Percentiles rank a stretch among this genome's conserved stretches.
phyloP scores from a whole-genome alignment of 92 coral and sea anemone species.

The Siderastrea siderea region DNA sequence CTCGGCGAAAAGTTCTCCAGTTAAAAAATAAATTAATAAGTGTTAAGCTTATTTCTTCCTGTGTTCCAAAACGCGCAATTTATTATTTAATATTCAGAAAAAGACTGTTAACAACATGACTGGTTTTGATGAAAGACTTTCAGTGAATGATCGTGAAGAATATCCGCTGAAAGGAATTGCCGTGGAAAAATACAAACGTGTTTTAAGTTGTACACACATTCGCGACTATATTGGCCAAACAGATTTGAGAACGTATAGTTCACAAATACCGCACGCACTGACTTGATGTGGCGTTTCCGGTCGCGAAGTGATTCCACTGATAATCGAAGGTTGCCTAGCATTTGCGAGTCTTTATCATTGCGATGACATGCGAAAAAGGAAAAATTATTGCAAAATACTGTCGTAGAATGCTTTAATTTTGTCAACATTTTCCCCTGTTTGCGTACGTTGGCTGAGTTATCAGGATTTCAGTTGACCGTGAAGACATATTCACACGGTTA shows the following conservation, averaged over 20 bases:
- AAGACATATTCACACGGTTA: slow-evolving; percentile 5
- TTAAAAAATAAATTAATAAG: background rate
- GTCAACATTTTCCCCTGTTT: background rate
- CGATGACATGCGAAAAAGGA: slow-evolving; percentile 31
- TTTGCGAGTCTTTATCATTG: slow-evolving; percentile 8
- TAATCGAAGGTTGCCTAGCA: slow-evolving; percentile 47
- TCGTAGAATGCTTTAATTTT: background rate
- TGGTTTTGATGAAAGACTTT: background rate
- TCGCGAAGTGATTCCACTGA: slow-evolving; percentile 27
- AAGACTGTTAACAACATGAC: background rate
- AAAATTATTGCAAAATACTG: slow-evolving; percentile 15
- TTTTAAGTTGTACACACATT: background rate
- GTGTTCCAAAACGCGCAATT: background rate
- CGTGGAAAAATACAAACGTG: background rate
- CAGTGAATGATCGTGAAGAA: background rate
- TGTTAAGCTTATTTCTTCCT: background rate
- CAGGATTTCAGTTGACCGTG: background rate
- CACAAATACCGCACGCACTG: slow-evolving; percentile 29
- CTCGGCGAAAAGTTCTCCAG: background rate
- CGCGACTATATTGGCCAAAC: slow-evolving; percentile 10
- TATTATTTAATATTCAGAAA: background rate
- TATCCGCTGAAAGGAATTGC: background rate
- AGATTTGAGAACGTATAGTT: background rate
- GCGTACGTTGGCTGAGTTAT: too few species aligned
- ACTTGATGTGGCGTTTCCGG: slow-evolving; percentile 33